Percentiles rank a stretch among this genome's conserved stretches.
Conservation (phyloP, 30 jellyfish, hydroid and myxozoan genomes). For the Euphysa ruthae region DNA sequence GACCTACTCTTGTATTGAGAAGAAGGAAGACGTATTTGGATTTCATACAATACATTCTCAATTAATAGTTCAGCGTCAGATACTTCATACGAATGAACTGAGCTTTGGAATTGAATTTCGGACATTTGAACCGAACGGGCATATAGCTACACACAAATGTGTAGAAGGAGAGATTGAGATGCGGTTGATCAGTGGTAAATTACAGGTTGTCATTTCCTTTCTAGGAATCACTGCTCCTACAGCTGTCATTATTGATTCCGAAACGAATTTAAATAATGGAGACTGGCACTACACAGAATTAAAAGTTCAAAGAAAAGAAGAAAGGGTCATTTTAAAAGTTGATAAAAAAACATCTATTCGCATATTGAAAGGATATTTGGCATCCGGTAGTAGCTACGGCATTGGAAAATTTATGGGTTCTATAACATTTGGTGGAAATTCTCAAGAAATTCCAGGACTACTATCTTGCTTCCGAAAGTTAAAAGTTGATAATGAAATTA, state of each 20-base stretch:
- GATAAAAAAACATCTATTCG: constrained; percentile 23
- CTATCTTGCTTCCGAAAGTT: constrained; percentile 61
- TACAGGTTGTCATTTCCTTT: constrained; percentile 46
- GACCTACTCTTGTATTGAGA: constrained; percentile 34
- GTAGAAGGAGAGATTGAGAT: constrained; percentile 57
- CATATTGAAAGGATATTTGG: constrained; percentile 45
- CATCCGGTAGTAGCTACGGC: constrained; percentile 23
- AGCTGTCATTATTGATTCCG: constrained; percentile 27
- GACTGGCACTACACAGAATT: constrained; percentile 69
- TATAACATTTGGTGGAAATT: constrained; percentile 72
- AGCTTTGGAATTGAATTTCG: constrained; percentile 40
- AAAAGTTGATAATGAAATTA: constrained; percentile 24
- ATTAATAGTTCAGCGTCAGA: constrained; percentile 28
- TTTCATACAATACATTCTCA: constrained; percentile 28
- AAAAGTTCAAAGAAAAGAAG: constrained; percentile 32
- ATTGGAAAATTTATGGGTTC: constrained; percentile 34
- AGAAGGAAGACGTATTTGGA: constrained; percentile 46
- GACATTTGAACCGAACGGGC: constrained; percentile 79
- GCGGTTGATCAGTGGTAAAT: constrained; percentile 43
- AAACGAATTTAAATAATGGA: constrained; percentile 54
- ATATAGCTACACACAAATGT: constrained; percentile 50
- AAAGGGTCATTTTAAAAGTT: constrained; percentile 30
- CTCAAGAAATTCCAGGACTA: constrained; percentile 63
- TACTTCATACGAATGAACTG: constrained; percentile 18
- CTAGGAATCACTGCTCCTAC: constrained; percentile 37